A percentile compares a stretch with the other conserved stretches of the same genome.
These are phyloP conservation scores for Sarcophaga subvicina DNA, from an alignment of 2,888 invertebrate genomes.

Conservation along the genomic window DNA sequence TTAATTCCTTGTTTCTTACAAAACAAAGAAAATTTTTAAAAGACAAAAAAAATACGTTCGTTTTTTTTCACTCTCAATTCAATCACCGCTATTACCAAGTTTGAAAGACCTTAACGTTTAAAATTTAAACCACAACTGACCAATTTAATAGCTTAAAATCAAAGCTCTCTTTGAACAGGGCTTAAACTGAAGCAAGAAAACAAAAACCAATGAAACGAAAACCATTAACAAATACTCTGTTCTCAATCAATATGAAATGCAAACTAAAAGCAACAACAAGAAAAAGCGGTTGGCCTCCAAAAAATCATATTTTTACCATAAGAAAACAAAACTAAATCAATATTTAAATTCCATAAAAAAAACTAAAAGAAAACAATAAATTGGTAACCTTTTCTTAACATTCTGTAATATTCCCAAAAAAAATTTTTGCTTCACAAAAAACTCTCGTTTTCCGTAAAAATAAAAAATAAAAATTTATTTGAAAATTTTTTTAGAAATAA, in stretches of 20 bases:
- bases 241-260: conserved; percentile 9
- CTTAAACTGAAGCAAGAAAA: conserved; percentile 21
- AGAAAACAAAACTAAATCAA: conserved; percentile 2
- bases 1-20: background rate
- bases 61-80: background rate
- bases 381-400: background rate
- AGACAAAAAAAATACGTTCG: background rate
- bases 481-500: background rate
- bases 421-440: conserved; percentile 5
- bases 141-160: conserved; percentile 34
- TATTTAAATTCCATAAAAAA: background rate
- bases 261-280: conserved; percentile 7
- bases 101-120: conserved; percentile 40
- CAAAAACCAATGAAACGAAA: background rate
- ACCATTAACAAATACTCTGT: conserved; percentile 17
- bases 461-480: background rate
- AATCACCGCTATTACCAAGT: background rate
- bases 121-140: conserved; percentile 62
- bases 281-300: conserved; percentile 64
- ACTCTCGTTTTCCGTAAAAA: conserved; percentile 47
- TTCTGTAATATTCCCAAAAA: conserved; percentile 20
- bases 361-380: background rate
- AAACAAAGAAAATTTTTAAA: background rate
- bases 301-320: background rate
- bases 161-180: conserved; percentile 36